Evolutionary conservation across 2,888 invertebrate genomes (phyloP).

Genomic region (Nasonovia ribisnigri): DNA sequence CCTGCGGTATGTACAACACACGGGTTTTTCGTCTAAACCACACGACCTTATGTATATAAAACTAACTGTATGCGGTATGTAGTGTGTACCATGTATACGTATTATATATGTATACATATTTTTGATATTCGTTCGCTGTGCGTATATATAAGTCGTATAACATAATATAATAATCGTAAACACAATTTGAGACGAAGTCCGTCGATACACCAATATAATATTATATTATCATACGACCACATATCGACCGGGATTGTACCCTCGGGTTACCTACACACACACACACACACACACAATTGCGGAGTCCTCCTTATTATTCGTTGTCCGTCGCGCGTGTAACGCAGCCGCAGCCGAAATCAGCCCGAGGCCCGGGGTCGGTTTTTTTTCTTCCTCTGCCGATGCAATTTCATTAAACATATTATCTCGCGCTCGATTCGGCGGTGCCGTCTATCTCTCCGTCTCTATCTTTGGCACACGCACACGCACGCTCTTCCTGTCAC

Average conservation of each 20-base stretch:
- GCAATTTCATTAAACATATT: slow-evolving; percentile 54
- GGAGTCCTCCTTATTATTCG: slow-evolving; percentile 49
- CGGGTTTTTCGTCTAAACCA: neutral
- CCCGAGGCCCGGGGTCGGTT: slow-evolving; percentile 58
- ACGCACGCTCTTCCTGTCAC: neutral
- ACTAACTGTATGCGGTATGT: neutral
- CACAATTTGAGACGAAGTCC: neutral
- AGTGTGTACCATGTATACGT: neutral
- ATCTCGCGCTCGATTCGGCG: neutral
- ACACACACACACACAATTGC: neutral
- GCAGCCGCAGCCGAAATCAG: slow-evolving; percentile 45
- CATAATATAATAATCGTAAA: slow-evolving; percentile 3
- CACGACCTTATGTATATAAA: neutral
- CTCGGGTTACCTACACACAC: slow-evolving; percentile 41
- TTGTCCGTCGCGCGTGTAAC: slow-evolving; percentile 40
- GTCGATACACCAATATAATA: neutral
- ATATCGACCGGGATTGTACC: slow-evolving; percentile 53
- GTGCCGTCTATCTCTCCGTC: neutral
- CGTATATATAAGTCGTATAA: neutral
- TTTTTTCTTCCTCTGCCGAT: neutral
- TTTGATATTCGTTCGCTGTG: neutral
- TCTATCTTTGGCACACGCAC: neutral
- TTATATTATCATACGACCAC: neutral
- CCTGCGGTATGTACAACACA: neutral
- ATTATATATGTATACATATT: neutral